Evolutionary conservation across 2,113 vertebrate species (phyloP).

Genomic region (Tylochromis polylepis): DNA sequence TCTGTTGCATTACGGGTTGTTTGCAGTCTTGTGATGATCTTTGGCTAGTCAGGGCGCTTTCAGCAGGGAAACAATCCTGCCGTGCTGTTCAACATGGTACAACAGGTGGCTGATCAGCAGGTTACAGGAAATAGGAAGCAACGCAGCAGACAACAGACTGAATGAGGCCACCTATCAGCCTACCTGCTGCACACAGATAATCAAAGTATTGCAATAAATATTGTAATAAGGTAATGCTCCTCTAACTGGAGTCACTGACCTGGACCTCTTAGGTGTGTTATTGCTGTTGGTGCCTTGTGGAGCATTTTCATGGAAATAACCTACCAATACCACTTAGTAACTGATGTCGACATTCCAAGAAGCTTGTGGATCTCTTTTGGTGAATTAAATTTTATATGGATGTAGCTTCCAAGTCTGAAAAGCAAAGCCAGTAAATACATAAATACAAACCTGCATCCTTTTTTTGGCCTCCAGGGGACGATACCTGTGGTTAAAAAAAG

Average conservation of each 20-base stretch:
- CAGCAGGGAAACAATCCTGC: background rate
- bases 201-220: background rate
- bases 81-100: background rate
- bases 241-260: background rate
- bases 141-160: background rate
- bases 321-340: background rate
- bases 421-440: background rate
- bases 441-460: background rate
- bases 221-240: background rate
- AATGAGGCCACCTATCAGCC: background rate
- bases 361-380: background rate
- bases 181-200: background rate
- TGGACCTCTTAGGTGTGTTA: background rate
- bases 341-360: background rate
- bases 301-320: background rate
- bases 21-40: background rate
- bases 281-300: background rate
- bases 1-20: background rate
- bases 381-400: background rate
- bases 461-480: no score
- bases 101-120: conserved; percentile 38
- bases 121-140: background rate
- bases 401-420: background rate
- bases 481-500: background rate
- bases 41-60: background rate